phyloP scores from a whole-genome alignment of 2,797 vertebrate genomes.

The Pangasius macronema region DNA sequence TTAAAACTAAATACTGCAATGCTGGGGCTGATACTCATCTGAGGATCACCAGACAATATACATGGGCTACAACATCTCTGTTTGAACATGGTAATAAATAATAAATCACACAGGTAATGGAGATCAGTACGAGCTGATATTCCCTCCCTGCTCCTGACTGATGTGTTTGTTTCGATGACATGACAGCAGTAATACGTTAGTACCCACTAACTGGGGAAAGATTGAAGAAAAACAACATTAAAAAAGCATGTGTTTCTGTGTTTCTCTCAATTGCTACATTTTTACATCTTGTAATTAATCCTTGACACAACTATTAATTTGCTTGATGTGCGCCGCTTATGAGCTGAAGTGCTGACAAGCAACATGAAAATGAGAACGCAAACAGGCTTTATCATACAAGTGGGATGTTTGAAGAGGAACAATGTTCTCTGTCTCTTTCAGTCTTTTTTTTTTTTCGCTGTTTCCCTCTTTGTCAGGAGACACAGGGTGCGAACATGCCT shows the following conservation, averaged over 20 bases:
- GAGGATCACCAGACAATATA: neutral
- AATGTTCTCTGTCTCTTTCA: constrained; percentile 54
- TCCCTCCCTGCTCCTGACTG: constrained; percentile 15
- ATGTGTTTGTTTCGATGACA: constrained; percentile 37
- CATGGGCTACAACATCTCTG: neutral
- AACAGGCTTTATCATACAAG: constrained; percentile 63
- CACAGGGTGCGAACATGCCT: constrained; percentile 56
- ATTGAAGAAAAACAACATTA: constrained; percentile 61
- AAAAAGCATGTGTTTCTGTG: constrained; percentile 55
- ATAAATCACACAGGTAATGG: constrained; percentile 27
- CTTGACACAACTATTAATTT: constrained; percentile 75
- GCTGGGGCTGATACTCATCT: neutral
- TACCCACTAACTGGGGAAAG: constrained; percentile 60
- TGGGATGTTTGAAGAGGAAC: constrained; percentile 63
- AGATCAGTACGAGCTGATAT: constrained; percentile 8
- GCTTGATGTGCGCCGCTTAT: constrained; percentile 71
- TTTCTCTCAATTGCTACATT: constrained; percentile 66
- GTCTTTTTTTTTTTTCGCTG: constrained; percentile 31
- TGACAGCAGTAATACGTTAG: constrained; percentile 42
- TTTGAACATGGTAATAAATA: constrained; percentile 24
- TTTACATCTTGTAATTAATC: constrained; percentile 74
- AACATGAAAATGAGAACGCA: constrained; percentile 66
- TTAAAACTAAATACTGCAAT: neutral
- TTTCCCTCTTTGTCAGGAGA: constrained; percentile 59
- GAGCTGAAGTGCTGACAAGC: constrained; percentile 62